Evolutionary conservation across 2,888 invertebrate genomes (phyloP).

Genomic region (Deroplatys truncata): DNA sequence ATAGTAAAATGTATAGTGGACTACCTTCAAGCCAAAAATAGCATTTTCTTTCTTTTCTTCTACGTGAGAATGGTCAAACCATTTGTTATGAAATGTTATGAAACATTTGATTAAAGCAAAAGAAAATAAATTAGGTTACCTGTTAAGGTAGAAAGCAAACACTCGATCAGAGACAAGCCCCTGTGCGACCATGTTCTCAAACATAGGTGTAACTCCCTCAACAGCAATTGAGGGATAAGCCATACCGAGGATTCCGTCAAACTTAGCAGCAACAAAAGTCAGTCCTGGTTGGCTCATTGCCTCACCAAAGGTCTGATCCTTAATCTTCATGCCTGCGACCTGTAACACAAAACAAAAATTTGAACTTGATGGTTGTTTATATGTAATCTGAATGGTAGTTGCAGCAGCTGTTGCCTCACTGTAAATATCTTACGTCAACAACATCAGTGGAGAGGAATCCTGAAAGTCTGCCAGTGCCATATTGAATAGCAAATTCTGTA

Average conservation of each 20-base stretch:
- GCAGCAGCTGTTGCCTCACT: neutral
- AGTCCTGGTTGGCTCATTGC: constrained; percentile 91
- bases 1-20: too few relatives aligned
- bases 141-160: constrained; percentile 93
- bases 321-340: constrained; percentile 71
- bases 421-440: constrained; percentile 63
- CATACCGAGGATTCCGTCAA: constrained; percentile 97
- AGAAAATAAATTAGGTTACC: constrained; percentile 45
- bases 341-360: constrained; percentile 39
- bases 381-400: neutral
- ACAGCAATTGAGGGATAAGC: constrained; percentile 86
- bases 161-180: constrained; percentile 64
- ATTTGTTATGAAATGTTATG: too few relatives aligned
- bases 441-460: constrained; percentile 92
- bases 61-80: too few relatives aligned
- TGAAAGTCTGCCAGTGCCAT: constrained; percentile 93
- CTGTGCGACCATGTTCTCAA: constrained; percentile 88
- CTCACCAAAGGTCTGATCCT: constrained; percentile 90
- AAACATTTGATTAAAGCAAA: too few relatives aligned
- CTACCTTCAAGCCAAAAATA: too few relatives aligned
- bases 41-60: too few relatives aligned
- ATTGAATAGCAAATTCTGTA: constrained; percentile 86
- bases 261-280: constrained; percentile 96
- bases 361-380: too few relatives aligned
- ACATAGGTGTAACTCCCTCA: constrained; percentile 85